These are phyloP conservation scores for Meda fulgida DNA, from an alignment of 2,797 vertebrate genomes.

Conservation along the genomic window DNA sequence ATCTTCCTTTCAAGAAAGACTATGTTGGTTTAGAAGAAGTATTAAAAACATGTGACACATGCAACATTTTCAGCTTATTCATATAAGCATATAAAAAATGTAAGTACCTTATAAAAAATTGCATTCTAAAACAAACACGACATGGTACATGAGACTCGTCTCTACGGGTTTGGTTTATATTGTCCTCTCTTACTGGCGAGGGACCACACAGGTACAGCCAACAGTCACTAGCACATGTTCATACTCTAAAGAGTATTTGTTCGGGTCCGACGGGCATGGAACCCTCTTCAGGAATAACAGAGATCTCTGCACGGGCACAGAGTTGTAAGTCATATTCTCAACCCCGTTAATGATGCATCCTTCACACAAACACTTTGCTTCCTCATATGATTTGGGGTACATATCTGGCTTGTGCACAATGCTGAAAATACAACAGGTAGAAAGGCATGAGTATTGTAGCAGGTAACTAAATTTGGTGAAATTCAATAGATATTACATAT, in stretches of 20 bases:
- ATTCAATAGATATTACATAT: neutral
- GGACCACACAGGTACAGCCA: constrained; percentile 84
- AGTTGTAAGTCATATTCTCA: constrained; percentile 77
- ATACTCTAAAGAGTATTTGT: constrained; percentile 62
- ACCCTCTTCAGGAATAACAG: constrained; percentile 77
- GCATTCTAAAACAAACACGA: constrained; percentile 83
- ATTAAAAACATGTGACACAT: constrained; percentile 54
- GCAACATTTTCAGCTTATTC: constrained; percentile 54
- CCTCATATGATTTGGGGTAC: constrained; percentile 75
- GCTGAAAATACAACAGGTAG: constrained; percentile 67
- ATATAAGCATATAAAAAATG: constrained; percentile 52
- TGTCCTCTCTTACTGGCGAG: constrained; percentile 60
- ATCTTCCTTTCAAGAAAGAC: constrained; percentile 10
- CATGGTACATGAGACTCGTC: constrained; percentile 59
- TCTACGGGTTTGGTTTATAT: constrained; percentile 26
- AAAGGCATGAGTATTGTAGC: neutral
- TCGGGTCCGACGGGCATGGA: constrained; percentile 60
- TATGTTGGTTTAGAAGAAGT: neutral
- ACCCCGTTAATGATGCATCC: constrained; percentile 81
- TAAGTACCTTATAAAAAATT: constrained; percentile 45
- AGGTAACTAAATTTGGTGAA: neutral
- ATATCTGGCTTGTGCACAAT: constrained; percentile 64
- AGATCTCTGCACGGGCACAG: constrained; percentile 69
- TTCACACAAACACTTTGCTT: constrained; percentile 83
- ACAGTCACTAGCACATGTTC: constrained; percentile 75